Evolutionary conservation across 2,888 invertebrate species (phyloP).

Genomic region (Drosophila nigricruria): DNA sequence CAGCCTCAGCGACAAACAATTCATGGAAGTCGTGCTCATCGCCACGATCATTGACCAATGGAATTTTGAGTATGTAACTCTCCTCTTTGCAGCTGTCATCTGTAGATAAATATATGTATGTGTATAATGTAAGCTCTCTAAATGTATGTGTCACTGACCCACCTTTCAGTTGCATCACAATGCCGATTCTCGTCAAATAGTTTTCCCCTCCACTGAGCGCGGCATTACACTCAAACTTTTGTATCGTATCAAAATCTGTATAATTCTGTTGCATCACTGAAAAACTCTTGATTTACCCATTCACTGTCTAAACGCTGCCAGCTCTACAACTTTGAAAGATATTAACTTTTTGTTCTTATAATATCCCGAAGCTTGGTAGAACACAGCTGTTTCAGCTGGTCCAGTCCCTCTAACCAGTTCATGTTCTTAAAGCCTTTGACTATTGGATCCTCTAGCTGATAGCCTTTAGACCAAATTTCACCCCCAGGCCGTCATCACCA

Average conservation of each 20-base stretch:
- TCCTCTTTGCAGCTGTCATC: conserved; percentile 44
- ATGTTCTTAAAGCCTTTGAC: too few species aligned
- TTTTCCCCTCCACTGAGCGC: conserved; percentile 80
- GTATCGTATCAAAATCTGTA: conserved; percentile 54
- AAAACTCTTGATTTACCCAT: too few species aligned
- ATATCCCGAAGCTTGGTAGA: too few species aligned
- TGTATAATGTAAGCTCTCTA: conserved; percentile 5
- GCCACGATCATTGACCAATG: conserved; percentile 57
- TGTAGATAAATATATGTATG: conserved; percentile 14
- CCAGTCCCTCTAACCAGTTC: too few species aligned
- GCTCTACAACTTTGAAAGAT: too few species aligned
- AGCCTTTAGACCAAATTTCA: too few species aligned
- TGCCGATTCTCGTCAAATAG: conserved; percentile 71
- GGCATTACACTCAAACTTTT: conserved; percentile 51
- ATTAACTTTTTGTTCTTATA: too few species aligned
- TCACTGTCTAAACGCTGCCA: too few species aligned
- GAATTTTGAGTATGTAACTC: conserved; percentile 74
- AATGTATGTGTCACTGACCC: conserved; percentile 16
- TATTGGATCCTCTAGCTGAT: too few species aligned
- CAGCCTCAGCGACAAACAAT: conserved; percentile 57
- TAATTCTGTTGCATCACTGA: conserved; percentile 42
- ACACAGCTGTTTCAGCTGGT: too few species aligned
- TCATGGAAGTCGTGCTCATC: conserved; percentile 64
- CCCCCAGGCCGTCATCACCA: too few species aligned
- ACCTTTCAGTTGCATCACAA: conserved; percentile 72